Base-by-base conservation (phyloP, 2,113 vertebrate species). In the Camarhynchus parvulus region DNA sequence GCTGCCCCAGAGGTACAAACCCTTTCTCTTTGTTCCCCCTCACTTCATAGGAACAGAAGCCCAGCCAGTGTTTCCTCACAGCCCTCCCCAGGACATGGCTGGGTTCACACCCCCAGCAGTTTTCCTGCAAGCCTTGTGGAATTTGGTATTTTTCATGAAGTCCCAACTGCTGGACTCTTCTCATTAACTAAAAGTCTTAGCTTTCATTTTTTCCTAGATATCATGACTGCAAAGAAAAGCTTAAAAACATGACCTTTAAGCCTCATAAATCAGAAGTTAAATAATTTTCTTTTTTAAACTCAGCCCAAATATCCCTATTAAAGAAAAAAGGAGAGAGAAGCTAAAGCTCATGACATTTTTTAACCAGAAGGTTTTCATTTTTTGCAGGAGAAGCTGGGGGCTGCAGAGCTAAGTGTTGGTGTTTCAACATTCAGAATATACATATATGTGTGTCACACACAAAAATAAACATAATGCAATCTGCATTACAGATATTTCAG, bases 201-300 rank as follows among this genome's bases (percentile, higher is more conserved):
- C 92, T 95, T 94, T 95, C 82, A 31, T 95, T 95, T 95, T 91
- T 89, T 76, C 64, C 72, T 93, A 63, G 52, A 78, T 86, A 89
- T 78, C 49, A 82, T 78, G 90, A 81, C 88, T 93, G 73, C 86
- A 90, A 85, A 83, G 72, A 75, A 88, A 91, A 88, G 75, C 85
- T 95, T 88, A 83, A 95, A 92, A 96, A 52, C 68, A 81, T 92
- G 82, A 93, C 88, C 85, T 92, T 67, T 77, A 90, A 90, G 92
- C 79, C 90, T 90, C 85, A 86, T 89, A 95, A 96, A 96, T 96
- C 95, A 93, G 72, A 95, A 95, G 75, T 85, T 83, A 92, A 97
- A 96, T 50, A 61, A 94, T 83, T 94, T 91, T 88, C 35, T 47
- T 85, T 89, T 94, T 86, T 49, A 95, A 94, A 91, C 68, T 77